phyloP scores from a whole-genome alignment of 2,888 invertebrate species.

The Melieria crassipennis region DNA sequence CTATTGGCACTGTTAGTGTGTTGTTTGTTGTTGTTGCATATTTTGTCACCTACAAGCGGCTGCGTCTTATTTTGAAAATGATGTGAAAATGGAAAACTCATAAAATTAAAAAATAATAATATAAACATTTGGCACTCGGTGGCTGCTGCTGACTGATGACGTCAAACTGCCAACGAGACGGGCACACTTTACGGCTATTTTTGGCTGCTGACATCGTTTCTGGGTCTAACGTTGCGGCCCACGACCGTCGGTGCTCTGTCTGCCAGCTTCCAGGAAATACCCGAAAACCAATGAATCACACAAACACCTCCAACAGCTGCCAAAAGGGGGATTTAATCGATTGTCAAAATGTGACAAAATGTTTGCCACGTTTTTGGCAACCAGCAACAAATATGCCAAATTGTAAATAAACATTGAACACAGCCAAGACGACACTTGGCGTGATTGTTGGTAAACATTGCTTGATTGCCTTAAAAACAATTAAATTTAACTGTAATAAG shows the following conservation, averaged over 20 bases:
- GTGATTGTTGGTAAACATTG: too few species aligned
- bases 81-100: not conserved
- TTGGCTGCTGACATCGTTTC: conserved; percentile 2
- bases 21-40: not conserved
- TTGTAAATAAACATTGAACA: too few species aligned
- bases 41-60: too few species aligned
- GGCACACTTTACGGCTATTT: conserved; percentile 16
- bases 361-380: too few species aligned
- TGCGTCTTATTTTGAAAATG: too few species aligned
- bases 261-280: conserved; percentile 15
- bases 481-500: too few species aligned
- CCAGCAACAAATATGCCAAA: too few species aligned
- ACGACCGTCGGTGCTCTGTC: not conserved
- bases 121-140: not conserved
- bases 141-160: conserved; percentile 4
- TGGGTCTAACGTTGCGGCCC: too few species aligned
- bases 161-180: conserved; percentile 8
- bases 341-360: not conserved
- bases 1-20: too few species aligned
- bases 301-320: not conserved
- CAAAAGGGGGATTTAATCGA: not conserved
- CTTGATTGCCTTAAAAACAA: too few species aligned
- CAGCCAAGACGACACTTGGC: too few species aligned
- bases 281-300: conserved; percentile 13
- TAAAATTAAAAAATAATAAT: not conserved